Evolutionary conservation across 2,113 vertebrate genomes (phyloP).

Genomic region (Oryzias javanicus): DNA sequence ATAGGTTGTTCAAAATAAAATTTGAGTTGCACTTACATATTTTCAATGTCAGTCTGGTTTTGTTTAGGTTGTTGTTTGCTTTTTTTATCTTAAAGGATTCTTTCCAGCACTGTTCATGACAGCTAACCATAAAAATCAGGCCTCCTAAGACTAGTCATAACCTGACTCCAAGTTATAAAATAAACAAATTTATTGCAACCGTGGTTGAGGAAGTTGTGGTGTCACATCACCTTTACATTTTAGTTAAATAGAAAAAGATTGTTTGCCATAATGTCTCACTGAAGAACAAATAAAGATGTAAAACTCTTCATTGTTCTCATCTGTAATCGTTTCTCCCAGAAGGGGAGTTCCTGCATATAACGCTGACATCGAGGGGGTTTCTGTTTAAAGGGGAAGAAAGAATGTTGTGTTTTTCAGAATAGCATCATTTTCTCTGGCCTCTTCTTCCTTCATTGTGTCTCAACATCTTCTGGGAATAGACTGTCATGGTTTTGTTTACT

Average conservation of each 20-base stretch:
- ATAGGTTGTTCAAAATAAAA: too few relatives aligned
- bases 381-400: slow-evolving; percentile 37
- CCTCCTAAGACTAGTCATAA: slow-evolving; percentile 9
- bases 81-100: not conserved
- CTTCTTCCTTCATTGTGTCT: slow-evolving; percentile 27
- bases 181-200: not conserved
- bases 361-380: slow-evolving; percentile 18
- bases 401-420: slow-evolving; percentile 49
- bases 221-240: slow-evolving; percentile 12
- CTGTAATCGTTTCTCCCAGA: slow-evolving; percentile 31
- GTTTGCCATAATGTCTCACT: slow-evolving; percentile 43
- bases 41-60: not conserved
- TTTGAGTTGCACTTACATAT: too few relatives aligned
- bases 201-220: not conserved
- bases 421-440: slow-evolving; percentile 34
- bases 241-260: slow-evolving; percentile 47
- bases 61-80: not conserved
- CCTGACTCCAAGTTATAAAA: slow-evolving; percentile 2
- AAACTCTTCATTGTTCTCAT: slow-evolving; percentile 27
- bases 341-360: slow-evolving; percentile 8
- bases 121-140: not conserved
- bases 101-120: not conserved
- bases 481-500: slow-evolving; percentile 34
- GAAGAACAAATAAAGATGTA: slow-evolving; percentile 19
- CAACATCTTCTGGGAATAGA: slow-evolving; percentile 35